Evolutionary conservation across 2,888 invertebrate species (phyloP).

Genomic region (Thumatha senex): DNA sequence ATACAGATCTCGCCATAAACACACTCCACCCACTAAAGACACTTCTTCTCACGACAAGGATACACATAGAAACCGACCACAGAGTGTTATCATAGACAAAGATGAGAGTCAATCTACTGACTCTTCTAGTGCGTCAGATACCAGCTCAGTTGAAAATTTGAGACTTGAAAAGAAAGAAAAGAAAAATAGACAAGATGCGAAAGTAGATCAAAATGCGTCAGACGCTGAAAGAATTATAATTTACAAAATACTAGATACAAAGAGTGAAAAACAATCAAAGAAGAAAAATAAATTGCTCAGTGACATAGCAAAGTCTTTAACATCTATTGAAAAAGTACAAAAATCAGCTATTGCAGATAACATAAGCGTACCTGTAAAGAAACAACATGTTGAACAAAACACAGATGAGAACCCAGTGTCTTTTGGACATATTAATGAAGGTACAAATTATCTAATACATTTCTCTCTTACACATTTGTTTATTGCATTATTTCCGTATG

Average conservation of each 20-base stretch:
- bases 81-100: conserved; percentile 50
- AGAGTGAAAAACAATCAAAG: conserved; percentile 45
- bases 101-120: conserved; percentile 42
- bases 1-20: conserved; percentile 72
- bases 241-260: conserved; percentile 68
- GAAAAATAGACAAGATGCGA: conserved; percentile 24
- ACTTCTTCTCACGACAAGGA: conserved; percentile 27
- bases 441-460: too few relatives aligned
- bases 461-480: too few relatives aligned
- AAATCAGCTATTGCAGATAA: conserved; percentile 9
- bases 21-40: conserved; percentile 76
- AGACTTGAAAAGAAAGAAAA: conserved; percentile 25
- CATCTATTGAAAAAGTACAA: conserved; percentile 33
- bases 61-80: conserved; percentile 42
- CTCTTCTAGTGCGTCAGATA: conserved; percentile 50
- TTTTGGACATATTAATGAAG: conserved; percentile 57
- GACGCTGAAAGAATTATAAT: conserved; percentile 72
- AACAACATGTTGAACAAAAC: conserved; percentile 7
- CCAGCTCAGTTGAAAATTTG: conserved; percentile 55
- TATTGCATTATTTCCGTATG: too few relatives aligned
- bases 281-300: conserved; percentile 44
- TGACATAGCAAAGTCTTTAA: conserved; percentile 50
- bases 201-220: conserved; percentile 42
- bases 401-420: conserved; percentile 36
- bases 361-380: conserved; percentile 2